Conservation (phyloP, 2,113 vertebrate species). For the Neopipo cinnamomea region DNA sequence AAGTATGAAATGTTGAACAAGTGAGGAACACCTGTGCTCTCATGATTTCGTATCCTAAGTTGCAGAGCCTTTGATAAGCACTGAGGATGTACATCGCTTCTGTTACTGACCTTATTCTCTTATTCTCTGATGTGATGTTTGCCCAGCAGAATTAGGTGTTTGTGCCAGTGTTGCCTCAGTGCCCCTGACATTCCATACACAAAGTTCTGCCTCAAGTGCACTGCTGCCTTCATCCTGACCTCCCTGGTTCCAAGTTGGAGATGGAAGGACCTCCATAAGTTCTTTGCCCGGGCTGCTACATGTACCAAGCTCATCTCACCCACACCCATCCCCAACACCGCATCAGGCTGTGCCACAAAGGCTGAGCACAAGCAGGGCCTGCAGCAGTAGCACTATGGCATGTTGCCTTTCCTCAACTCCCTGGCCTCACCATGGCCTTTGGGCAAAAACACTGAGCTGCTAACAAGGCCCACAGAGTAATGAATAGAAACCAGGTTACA, state of each 20-base stretch:
- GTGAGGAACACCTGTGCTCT: background rate
- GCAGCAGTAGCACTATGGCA: background rate
- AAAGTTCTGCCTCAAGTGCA: background rate
- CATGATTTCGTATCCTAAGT: background rate
- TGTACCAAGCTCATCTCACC: background rate
- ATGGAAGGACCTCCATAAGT: background rate
- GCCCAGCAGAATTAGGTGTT: background rate
- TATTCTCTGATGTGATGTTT: background rate
- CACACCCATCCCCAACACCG: rapidly evolving
- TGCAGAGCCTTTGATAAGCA: background rate
- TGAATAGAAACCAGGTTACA: background rate
- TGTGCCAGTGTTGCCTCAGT: background rate
- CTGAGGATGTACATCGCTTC: background rate
- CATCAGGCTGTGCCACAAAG: background rate
- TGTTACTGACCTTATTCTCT: background rate
- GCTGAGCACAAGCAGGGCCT: background rate
- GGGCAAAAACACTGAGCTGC: background rate
- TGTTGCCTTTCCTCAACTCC: background rate
- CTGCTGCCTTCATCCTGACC: background rate
- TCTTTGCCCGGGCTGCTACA: background rate
- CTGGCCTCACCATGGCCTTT: background rate
- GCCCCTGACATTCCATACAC: background rate
- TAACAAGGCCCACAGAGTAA: background rate
- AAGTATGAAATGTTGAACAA: background rate
- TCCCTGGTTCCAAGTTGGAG: background rate